Evolutionary conservation across 2,888 invertebrate species (phyloP), one percentile per base, ranked within the genome.

Genomic region (Calliopum simillimum): DNA sequence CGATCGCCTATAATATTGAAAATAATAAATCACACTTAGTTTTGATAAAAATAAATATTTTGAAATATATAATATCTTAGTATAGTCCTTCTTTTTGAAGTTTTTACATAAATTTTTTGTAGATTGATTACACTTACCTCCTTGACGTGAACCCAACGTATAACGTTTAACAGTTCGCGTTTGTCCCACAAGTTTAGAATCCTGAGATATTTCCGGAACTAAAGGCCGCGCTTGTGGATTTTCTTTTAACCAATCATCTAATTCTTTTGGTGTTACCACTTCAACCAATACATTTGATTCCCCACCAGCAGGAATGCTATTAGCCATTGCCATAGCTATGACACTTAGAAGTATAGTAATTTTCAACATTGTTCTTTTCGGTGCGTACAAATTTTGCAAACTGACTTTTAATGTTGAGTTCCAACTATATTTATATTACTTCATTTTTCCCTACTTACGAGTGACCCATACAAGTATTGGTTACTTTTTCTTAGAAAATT

Each of bases 1-100:
- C 70, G 71, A 59, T 77, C 76, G 44, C 69, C 77, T 76, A 41
- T n/a, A 56, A 65, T 4, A 2, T n/a, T n/a, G n/a, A n/a, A n/a
- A n/a, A n/a, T n/a, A n/a, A n/a, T n/a, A n/a, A n/a, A n/a, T n/a
- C n/a, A n/a, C n/a, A n/a, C n/a, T n/a, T n/a, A n/a, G n/a, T n/a
- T n/a, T n/a, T n/a, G n/a, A n/a, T n/a, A n/a, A n/a, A n/a, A n/a
- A n/a, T n/a, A n/a, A n/a, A n/a, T n/a, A n/a, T n/a, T n/a, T n/a
- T n/a, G n/a, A n/a, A n/a, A n/a, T n/a, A n/a, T n/a, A n/a, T n/a
- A n/a, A n/a, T n/a, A n/a, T n/a, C n/a, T n/a, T n/a, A n/a, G n/a
- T n/a, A n/a, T n/a, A n/a, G n/a, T n/a, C n/a, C n/a, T n/a, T n/a
- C n/a, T n/a, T n/a, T n/a, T n/a, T n/a, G n/a, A n/a, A n/a, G n/a